Base-by-base conservation (phyloP, 2,888 invertebrate species). In the Clostera curtula region DNA sequence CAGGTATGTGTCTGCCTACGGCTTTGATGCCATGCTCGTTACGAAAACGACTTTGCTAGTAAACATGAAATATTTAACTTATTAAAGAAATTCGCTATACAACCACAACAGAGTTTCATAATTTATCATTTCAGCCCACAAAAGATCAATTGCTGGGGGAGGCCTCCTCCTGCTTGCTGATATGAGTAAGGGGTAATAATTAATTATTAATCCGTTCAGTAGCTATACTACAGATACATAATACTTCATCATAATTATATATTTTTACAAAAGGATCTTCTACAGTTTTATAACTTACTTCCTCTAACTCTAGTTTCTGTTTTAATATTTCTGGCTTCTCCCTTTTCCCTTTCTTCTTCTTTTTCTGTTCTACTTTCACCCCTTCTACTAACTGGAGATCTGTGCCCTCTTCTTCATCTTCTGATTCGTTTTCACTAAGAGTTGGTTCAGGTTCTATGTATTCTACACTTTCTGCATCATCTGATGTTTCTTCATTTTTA, bases 11-110 rank as follows among this genome's bases (percentile, higher is more conserved):
- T 26, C 89, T 86, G 0, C 97, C 97, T 17, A 90, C 86, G 0
- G 91, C 90, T 50, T 89, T 89, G 36, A 98, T 95, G 23, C 88
- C 88, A 59, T 94, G 82, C 26, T 87, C 64, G 53, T 95, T 95
- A 31, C 96, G 87, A 37, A 91, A 86, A 17, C 86, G 87, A 56
- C 90, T 92, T 23, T 93, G 85, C 92, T 93, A 56, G 21, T 74
- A 60, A 65, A 10, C 9, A 13, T 12, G 38, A 20, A 21, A 19
- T 8, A 28, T 17, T 4, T 10, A 26, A 18, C 14, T 4, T 18
- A 9, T 10, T 10, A 5, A 20, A 10, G 15, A 5, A 15, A 15
- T 4, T 15, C 4, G 15, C 6, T 15, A 6, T 15, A 15, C 4
- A 15, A 6, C 4, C 6, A 5, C 15, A 15, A 15, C 4, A n/a